Evolutionary conservation across 1,140 invertebrate genomes (phyloP).

Genomic region (Drosophila repleta): DNA sequence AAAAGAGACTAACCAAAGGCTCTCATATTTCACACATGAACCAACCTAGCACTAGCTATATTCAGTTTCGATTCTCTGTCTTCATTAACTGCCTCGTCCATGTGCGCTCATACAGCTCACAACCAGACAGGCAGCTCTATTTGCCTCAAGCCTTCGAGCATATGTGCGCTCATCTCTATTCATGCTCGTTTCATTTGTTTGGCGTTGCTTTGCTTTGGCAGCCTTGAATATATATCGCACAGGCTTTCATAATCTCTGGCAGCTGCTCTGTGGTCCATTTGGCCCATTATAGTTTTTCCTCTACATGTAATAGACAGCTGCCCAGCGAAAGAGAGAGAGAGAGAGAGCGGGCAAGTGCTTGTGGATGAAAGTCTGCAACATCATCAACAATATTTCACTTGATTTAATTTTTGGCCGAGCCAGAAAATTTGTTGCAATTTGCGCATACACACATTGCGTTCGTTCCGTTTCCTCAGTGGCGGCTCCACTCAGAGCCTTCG

Average conservation of each 20-base stretch:
- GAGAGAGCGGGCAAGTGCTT: background rate
- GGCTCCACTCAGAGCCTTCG: background rate
- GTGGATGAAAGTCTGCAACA: conserved; percentile 41
- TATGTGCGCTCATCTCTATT: conserved; percentile 13
- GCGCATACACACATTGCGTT: conserved; percentile 40
- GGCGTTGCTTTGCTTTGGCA: background rate
- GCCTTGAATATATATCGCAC: conserved; percentile 13
- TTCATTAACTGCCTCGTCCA: no score
- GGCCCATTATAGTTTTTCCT: conserved; percentile 28
- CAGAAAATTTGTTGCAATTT: conserved; percentile 76
- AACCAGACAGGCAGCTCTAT: no score
- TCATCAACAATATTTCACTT: conserved; percentile 75
- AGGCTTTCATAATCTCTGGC: conserved; percentile 33
- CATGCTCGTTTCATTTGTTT: background rate
- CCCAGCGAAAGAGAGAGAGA: background rate
- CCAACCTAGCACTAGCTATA: no score
- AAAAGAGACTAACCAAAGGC: no score
- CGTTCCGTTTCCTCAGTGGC: background rate
- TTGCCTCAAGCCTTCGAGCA: no score
- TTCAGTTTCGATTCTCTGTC: no score
- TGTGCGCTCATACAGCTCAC: no score
- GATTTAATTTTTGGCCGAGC: conserved; percentile 54
- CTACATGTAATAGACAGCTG: conserved; percentile 8
- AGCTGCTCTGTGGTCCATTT: conserved; percentile 38
- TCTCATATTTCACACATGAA: no score